Percentiles rank a stretch among this genome's conserved stretches.
phyloP scores from a whole-genome alignment of 2,113 vertebrate species.

The crab-eating macaque (Macaca fascicularis) region T2T-MFA8v1.1 NC_088390.1:67461001-67461500 shows the following conservation, averaged over 20 bases:
- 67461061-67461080: background rate
- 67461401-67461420: too few species aligned
- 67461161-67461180: background rate
- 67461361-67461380: too few species aligned
- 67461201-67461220: background rate
- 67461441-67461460: too few species aligned
- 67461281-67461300: too few species aligned
- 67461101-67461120: background rate
- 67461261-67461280: too few species aligned
- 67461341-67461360: too few species aligned
- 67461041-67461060: background rate
- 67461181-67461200: background rate
- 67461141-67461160: background rate
- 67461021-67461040: rapidly evolving
- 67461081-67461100: background rate
- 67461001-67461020: background rate
- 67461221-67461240: background rate
- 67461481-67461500: too few species aligned
- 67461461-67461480: too few species aligned
- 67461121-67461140: background rate
- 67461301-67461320: too few species aligned
- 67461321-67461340: too few species aligned
- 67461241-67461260: background rate
- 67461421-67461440: too few species aligned
- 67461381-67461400: too few species aligned